Conservation (phyloP, 1,140 invertebrate species). For the Calliopsis andreniformis region DNA sequence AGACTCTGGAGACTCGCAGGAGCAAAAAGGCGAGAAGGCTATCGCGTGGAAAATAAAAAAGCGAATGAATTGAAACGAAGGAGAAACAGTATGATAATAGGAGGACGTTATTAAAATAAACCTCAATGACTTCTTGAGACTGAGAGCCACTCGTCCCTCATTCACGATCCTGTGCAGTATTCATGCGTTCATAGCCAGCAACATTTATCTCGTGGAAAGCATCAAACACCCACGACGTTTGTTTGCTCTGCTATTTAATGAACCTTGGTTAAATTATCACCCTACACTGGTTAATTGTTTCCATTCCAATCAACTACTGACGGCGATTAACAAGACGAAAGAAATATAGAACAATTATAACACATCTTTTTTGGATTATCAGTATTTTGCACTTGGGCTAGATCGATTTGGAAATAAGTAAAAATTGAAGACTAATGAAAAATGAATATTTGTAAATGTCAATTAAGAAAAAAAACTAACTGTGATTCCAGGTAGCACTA, state of each 20-base stretch:
- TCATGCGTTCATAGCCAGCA: constrained; percentile 17
- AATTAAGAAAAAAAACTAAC: no score
- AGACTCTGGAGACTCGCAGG: neutral
- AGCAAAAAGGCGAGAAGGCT: neutral
- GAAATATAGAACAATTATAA: no score
- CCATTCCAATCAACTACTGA: neutral
- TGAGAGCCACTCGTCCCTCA: constrained; percentile 31
- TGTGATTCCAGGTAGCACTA: no score
- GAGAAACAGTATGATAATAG: neutral
- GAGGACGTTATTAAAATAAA: constrained; percentile 11
- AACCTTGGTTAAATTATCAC: constrained; percentile 44
- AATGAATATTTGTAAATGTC: no score
- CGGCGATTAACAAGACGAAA: constrained; percentile 19
- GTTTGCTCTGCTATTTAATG: constrained; percentile 24
- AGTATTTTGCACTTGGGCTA: neutral
- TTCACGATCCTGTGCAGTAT: constrained; percentile 25
- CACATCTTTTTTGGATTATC: no score
- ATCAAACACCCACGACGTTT: constrained; percentile 31
- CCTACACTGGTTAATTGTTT: constrained; percentile 31
- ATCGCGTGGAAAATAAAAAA: neutral
- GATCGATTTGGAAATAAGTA: neutral
- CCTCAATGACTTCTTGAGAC: constrained; percentile 18
- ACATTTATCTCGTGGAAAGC: constrained; percentile 36
- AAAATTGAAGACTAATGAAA: no score
- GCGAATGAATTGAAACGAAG: neutral